phyloP scores from a whole-genome alignment of 2,888 invertebrate genomes.

The Mesorhabditis spiculigera region DNA sequence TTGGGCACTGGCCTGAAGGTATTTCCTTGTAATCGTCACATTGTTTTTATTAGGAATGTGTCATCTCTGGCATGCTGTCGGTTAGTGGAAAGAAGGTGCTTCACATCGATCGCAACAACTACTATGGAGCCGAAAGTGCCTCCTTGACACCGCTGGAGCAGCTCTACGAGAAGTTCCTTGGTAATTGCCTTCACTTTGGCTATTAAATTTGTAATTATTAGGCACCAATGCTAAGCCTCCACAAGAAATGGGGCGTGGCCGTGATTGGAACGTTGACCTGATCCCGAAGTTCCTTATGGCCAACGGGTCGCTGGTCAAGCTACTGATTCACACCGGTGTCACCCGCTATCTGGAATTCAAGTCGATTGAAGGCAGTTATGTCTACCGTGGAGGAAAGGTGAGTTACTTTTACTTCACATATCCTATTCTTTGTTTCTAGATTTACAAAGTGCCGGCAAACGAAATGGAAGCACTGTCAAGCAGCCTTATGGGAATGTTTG shows the following conservation, averaged over 20 bases:
- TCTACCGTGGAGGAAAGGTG: slow-evolving; percentile 90
- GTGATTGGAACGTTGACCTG: slow-evolving; percentile 99
- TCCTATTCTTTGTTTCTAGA: slow-evolving; percentile 12
- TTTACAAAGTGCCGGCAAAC: slow-evolving; percentile 95
- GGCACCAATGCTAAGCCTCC: slow-evolving; percentile 57
- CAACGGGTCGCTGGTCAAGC: slow-evolving; percentile 85
- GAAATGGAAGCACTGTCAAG: slow-evolving; percentile 94
- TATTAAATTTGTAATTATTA: slow-evolving; percentile 10
- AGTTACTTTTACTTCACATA: not conserved
- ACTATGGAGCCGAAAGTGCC: slow-evolving; percentile 99
- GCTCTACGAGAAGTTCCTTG: slow-evolving; percentile 59
- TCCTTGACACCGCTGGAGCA: slow-evolving; percentile 95
- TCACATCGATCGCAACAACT: slow-evolving; percentile 99
- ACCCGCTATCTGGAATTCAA: slow-evolving; percentile 98
- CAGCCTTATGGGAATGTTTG: slow-evolving; percentile 93
- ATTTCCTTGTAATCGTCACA: slow-evolving; percentile 12
- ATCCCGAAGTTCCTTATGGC: slow-evolving; percentile 99
- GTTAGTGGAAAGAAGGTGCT: slow-evolving; percentile 98
- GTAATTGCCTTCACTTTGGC: slow-evolving; percentile 13
- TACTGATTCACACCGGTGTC: slow-evolving; percentile 89
- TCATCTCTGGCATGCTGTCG: slow-evolving; percentile 96
- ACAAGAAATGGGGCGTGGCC: slow-evolving; percentile 61
- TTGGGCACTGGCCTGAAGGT: slow-evolving; percentile 94
- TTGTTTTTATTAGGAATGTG: slow-evolving; percentile 74
- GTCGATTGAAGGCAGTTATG: slow-evolving; percentile 96